Percentiles rank a stretch among this genome's conserved stretches.
Evolutionary conservation across 2,888 invertebrate genomes (phyloP).

Genomic region (Luffia ferchaultella): DNA sequence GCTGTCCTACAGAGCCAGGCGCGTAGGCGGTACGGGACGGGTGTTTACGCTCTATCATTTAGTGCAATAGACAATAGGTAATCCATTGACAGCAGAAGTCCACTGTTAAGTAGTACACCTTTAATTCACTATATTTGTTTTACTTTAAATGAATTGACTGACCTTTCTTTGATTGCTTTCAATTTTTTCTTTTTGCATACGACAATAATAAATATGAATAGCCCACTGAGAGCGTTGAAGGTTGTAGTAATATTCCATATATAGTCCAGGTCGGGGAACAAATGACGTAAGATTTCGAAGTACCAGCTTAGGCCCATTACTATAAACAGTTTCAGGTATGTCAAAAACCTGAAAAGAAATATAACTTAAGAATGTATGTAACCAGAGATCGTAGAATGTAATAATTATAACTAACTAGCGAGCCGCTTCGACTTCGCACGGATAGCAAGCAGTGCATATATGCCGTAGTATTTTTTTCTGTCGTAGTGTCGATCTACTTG

Average conservation of each 20-base stretch:
- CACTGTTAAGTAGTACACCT: no score
- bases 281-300: not conserved
- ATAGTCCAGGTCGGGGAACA: not conserved
- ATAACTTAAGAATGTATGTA: not conserved
- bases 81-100: no score
- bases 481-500: no score
- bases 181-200: not conserved
- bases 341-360: not conserved
- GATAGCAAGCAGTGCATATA: no score
- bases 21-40: no score
- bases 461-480: no score
- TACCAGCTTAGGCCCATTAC: not conserved
- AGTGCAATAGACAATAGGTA: no score
- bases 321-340: not conserved
- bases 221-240: not conserved
- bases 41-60: no score
- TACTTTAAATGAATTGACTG: not conserved
- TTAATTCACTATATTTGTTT: not conserved
- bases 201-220: not conserved
- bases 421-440: no score
- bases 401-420: no score
- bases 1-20: no score
- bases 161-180: not conserved
- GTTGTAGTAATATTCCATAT: not conserved
- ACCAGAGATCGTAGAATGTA: no score